Percentiles rank a stretch among this genome's conserved stretches.
Conservation (phyloP, 2,113 vertebrate genomes). For the Smithornis capensis region DNA sequence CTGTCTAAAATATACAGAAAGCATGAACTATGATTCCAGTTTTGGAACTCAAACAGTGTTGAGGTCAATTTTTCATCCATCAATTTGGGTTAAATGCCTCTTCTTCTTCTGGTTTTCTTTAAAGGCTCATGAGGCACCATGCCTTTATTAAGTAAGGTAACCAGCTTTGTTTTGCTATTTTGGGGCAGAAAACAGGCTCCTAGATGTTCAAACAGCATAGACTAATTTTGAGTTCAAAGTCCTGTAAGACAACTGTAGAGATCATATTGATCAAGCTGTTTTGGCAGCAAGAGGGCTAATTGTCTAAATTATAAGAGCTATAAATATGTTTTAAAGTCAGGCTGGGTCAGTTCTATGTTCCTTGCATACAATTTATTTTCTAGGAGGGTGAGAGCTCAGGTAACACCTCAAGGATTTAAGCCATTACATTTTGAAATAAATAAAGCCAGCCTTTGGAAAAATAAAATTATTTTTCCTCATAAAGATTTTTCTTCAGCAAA, state of each 20-base stretch:
- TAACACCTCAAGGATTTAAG: not conserved
- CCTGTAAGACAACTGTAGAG: not conserved
- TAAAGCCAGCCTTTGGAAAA: not conserved
- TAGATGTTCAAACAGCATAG: not conserved
- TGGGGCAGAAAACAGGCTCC: not conserved
- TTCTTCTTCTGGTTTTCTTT: not conserved
- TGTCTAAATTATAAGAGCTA: not conserved
- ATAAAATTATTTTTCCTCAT: not conserved
- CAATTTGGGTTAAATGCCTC: not conserved
- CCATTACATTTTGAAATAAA: not conserved
- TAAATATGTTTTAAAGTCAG: not conserved
- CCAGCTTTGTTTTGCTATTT: not conserved
- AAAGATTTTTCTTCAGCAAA: not conserved
- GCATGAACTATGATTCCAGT: not conserved
- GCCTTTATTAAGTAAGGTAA: not conserved
- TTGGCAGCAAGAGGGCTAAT: not conserved
- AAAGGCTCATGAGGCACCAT: not conserved
- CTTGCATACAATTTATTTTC: not conserved
- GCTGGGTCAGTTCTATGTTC: fast-evolving
- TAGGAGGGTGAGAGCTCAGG: not conserved
- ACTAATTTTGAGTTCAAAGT: not conserved
- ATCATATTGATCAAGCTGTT: not conserved
- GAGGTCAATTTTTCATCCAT: not conserved
- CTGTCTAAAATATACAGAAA: not conserved
- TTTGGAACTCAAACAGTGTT: not conserved